A percentile compares a stretch with the other conserved stretches of the same genome.
phyloP scores from a whole-genome alignment of 53 echinoderm and acorn worm genomes.

The Apostichopus leukothele region DNA sequence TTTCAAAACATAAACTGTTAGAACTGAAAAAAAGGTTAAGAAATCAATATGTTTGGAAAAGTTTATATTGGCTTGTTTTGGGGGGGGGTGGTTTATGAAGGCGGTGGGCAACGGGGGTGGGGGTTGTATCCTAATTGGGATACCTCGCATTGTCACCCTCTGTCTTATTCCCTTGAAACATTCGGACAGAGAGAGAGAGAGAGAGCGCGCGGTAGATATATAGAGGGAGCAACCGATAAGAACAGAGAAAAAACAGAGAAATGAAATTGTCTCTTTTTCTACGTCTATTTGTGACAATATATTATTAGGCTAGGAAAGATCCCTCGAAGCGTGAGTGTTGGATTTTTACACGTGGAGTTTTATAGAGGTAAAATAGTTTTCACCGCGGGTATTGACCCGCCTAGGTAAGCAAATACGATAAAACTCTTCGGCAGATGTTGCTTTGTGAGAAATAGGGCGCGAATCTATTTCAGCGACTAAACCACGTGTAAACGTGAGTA shows the following conservation, averaged over 20 bases:
- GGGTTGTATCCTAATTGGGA: not conserved
- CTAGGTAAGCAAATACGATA: constrained; percentile 35
- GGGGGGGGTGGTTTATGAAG: too few relatives aligned
- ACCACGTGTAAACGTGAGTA: constrained; percentile 25
- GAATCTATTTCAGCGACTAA: constrained; percentile 25
- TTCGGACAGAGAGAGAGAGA: not conserved
- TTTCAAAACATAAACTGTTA: too few relatives aligned
- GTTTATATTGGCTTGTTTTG: too few relatives aligned
- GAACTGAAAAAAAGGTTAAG: too few relatives aligned
- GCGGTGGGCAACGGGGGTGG: too few relatives aligned
- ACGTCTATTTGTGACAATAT: not conserved
- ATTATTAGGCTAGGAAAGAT: constrained; percentile 8
- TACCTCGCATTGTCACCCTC: not conserved
- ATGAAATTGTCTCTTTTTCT: constrained; percentile 7
- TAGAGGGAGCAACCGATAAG: not conserved
- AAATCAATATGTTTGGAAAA: too few relatives aligned
- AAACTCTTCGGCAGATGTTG: constrained; percentile 36
- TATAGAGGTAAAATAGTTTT: constrained; percentile 6
- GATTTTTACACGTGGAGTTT: constrained; percentile 36
- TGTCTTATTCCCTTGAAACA: not conserved
- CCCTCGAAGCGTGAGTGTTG: constrained; percentile 31
- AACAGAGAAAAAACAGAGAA: constrained; percentile 1
- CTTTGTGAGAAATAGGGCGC: constrained; percentile 42
- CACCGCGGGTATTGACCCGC: constrained; percentile 41
- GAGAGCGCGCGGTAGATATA: not conserved